These are phyloP conservation scores for Trichoplusia ni DNA, from an alignment of 1,140 invertebrate genomes.

Conservation along the genomic window DNA sequence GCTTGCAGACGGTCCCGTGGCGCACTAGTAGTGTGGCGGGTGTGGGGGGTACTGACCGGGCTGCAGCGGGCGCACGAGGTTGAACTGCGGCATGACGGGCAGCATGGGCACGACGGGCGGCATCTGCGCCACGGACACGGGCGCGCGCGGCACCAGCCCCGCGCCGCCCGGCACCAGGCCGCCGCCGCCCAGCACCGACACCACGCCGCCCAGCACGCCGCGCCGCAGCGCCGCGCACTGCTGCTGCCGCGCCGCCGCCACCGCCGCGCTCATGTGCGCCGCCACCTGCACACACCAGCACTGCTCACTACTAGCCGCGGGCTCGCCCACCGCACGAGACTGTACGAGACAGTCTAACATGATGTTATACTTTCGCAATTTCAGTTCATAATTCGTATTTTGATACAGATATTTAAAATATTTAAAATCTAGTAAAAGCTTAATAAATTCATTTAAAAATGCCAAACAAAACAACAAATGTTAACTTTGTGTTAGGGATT, in stretches of 20 bases:
- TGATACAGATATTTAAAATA: no score
- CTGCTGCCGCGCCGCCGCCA: slow-evolving; percentile 62
- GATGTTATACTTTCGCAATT: no score
- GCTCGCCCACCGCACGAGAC: neutral
- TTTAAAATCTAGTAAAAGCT: no score
- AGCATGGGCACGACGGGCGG: slow-evolving; percentile 79
- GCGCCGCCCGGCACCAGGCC: slow-evolving; percentile 42
- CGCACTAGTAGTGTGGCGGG: neutral
- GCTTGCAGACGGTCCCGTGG: neutral
- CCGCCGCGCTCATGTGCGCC: slow-evolving; percentile 70
- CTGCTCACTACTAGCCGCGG: neutral
- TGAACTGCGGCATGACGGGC: slow-evolving; percentile 86
- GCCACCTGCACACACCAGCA: slow-evolving; percentile 62
- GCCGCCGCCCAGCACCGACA: slow-evolving; percentile 53
- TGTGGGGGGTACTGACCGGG: slow-evolving; percentile 67
- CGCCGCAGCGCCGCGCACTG: slow-evolving; percentile 55
- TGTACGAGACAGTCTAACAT: neutral
- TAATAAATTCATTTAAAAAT: no score
- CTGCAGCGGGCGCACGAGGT: slow-evolving; percentile 87
- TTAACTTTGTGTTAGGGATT: no score
- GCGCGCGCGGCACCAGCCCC: slow-evolving; percentile 72
- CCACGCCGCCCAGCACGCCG: slow-evolving; percentile 61
- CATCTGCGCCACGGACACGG: slow-evolving; percentile 58
- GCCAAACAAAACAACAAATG: no score
- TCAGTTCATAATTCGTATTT: no score